Conservation (phyloP, 2,797 vertebrate genomes). For the Parambassis ranga region DNA sequence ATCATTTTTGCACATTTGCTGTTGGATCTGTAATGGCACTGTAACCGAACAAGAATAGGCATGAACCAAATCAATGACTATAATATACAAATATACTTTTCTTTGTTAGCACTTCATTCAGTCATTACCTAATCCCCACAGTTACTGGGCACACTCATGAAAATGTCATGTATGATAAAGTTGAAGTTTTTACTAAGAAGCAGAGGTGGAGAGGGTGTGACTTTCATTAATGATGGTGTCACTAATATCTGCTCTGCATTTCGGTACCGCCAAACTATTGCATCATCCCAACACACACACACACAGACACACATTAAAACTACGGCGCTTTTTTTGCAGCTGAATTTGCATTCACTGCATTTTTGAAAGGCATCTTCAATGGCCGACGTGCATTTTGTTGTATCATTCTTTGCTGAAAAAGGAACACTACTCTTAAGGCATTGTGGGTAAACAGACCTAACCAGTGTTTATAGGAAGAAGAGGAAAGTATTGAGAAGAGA, state of each 20-base stretch:
- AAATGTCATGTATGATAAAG: constrained; percentile 42
- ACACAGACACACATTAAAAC: not conserved
- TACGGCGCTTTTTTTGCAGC: too few relatives aligned
- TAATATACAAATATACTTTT: constrained; percentile 9
- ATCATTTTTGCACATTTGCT: constrained; percentile 2
- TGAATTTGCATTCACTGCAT: constrained; percentile 33
- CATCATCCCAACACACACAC: constrained; percentile 39
- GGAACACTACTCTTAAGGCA: not conserved
- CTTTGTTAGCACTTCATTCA: not conserved
- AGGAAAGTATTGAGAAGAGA: constrained; percentile 13
- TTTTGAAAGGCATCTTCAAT: not conserved
- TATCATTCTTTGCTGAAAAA: constrained; percentile 1
- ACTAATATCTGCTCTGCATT: constrained; percentile 51
- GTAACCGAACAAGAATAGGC: too few relatives aligned
- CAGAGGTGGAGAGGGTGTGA: not conserved
- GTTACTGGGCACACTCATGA: constrained; percentile 21
- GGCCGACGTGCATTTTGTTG: constrained; percentile 20
- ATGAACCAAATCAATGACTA: constrained; percentile 11
- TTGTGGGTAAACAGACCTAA: constrained; percentile 5
- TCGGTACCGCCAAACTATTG: constrained; percentile 31
- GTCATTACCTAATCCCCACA: constrained; percentile 18
- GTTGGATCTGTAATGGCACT: constrained; percentile 4
- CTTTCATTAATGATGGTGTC: constrained; percentile 41
- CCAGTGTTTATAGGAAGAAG: constrained; percentile 17
- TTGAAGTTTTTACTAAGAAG: constrained; percentile 13